phyloP scores from a whole-genome alignment of 2,113 vertebrate genomes.

The Ptilonorhynchus violaceus region DNA sequence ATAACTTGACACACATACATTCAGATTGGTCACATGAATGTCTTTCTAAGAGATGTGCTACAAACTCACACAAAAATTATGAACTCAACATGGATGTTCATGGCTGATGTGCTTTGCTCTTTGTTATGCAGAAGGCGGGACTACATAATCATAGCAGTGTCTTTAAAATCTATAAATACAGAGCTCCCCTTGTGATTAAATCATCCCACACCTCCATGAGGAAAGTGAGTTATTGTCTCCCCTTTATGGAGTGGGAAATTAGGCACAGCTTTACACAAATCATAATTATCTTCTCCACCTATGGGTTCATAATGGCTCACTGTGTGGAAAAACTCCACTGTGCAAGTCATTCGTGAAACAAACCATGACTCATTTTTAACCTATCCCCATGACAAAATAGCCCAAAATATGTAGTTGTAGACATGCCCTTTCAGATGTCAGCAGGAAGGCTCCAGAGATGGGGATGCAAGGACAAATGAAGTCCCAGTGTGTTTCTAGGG shows the following conservation, averaged over 20 bases:
- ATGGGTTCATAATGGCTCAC: constrained; percentile 21
- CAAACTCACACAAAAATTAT: neutral
- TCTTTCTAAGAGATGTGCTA: neutral
- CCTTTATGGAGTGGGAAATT: constrained; percentile 23
- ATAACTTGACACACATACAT: neutral
- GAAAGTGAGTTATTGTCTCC: constrained; percentile 27
- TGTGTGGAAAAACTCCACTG: neutral
- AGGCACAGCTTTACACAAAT: constrained; percentile 45
- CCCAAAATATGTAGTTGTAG: neutral
- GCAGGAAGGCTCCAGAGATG: neutral
- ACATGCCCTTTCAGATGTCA: neutral
- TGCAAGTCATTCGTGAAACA: neutral
- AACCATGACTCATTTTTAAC: constrained; percentile 45
- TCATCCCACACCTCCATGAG: neutral
- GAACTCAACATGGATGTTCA: accelerated
- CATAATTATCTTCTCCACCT: constrained; percentile 41
- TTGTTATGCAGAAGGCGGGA: neutral
- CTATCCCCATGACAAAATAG: constrained; percentile 16
- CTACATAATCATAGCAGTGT: neutral
- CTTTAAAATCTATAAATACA: constrained; percentile 48
- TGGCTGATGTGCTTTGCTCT: neutral
- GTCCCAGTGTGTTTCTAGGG: neutral
- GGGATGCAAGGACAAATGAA: neutral
- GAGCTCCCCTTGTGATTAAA: constrained; percentile 29
- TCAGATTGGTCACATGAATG: neutral